These are phyloP conservation scores for Tethea ocularis DNA, from an alignment of 2,888 invertebrate species.

Conservation along the genomic window DNA sequence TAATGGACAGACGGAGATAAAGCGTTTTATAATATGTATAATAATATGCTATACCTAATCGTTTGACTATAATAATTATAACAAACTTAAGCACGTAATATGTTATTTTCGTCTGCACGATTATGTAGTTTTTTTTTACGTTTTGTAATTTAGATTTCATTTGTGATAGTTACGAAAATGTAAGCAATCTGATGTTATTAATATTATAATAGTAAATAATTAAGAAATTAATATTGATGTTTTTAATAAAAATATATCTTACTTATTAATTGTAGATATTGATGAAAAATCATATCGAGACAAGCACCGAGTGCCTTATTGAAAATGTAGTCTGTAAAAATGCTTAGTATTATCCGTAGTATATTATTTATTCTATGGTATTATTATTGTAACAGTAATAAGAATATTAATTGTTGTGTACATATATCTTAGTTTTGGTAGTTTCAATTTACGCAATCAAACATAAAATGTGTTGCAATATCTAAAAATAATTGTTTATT, in stretches of 20 bases:
- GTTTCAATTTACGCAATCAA: not conserved
- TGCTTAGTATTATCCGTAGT: conserved; percentile 28
- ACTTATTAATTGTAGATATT: conserved; percentile 12
- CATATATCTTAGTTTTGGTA: conserved; percentile 3
- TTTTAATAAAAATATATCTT: not conserved
- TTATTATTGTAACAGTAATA: not conserved
- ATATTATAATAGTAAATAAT: not conserved
- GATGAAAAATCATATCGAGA: conserved; percentile 26
- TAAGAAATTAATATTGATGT: not conserved
- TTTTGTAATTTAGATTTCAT: too few species aligned
- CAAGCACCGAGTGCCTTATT: conserved; percentile 79
- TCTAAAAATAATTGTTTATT: too few species aligned
- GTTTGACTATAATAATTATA: too few species aligned
- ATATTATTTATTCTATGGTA: too few species aligned
- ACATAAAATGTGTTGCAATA: not conserved
- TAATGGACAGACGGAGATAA: too few species aligned
- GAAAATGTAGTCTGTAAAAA: conserved; percentile 69
- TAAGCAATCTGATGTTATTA: not conserved
- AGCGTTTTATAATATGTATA: too few species aligned
- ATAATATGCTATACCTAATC: too few species aligned
- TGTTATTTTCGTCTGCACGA: too few species aligned
- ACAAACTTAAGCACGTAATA: too few species aligned
- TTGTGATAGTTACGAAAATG: too few species aligned
- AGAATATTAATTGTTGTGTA: conserved; percentile 6
- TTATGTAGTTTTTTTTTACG: too few species aligned